A percentile compares a stretch with the other conserved stretches of the same genome.
phyloP scores from a whole-genome alignment of 2,113 vertebrate species.

The Zapus hudsonius region DNA sequence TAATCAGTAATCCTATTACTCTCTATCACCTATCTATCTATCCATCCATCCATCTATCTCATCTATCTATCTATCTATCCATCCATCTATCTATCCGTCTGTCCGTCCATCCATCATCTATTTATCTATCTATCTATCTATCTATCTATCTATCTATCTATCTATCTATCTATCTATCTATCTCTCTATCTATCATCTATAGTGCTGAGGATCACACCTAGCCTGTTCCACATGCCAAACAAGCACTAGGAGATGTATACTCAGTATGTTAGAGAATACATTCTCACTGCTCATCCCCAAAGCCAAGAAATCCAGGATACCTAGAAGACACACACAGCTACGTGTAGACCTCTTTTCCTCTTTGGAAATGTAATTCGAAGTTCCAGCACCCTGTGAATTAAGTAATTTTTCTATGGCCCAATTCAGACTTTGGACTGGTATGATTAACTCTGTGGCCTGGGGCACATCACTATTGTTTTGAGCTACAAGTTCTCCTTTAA shows the following conservation, averaged over 20 bases:
- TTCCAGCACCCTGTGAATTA: background rate
- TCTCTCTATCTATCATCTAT: too few species aligned
- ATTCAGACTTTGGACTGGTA: background rate
- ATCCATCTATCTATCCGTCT: too few species aligned
- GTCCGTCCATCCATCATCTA: too few species aligned
- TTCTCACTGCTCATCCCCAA: background rate
- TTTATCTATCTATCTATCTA: too few species aligned
- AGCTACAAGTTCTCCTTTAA: background rate
- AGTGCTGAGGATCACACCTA: too few species aligned
- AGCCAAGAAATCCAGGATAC: background rate
- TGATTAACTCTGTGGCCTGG: background rate
- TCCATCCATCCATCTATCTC: too few species aligned
- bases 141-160: too few species aligned
- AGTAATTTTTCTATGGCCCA: background rate
- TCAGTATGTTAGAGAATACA: background rate
- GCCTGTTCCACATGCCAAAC: background rate
- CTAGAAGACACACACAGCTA: background rate
- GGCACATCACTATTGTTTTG: conserved; percentile 3
- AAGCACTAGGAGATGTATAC: background rate
- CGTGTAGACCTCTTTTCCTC: background rate
- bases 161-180: too few species aligned
- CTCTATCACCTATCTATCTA: background rate
- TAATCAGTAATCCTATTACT: background rate
- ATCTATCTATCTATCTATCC: too few species aligned
- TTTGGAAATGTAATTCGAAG: background rate